Conservation (phyloP, 1,140 invertebrate species). For the Micrasema longulum region DNA sequence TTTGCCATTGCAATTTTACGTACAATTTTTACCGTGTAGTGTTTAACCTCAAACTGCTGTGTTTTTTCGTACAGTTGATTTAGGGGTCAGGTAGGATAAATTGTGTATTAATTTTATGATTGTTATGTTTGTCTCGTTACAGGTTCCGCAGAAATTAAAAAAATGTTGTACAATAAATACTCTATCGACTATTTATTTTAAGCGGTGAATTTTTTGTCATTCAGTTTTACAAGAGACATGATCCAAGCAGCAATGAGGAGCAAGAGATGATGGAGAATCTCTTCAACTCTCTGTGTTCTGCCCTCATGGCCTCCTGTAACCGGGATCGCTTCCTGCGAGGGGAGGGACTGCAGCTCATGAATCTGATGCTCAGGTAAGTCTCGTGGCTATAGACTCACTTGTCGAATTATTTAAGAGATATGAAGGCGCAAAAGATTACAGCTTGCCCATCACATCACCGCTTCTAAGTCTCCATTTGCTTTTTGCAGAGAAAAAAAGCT, state of each 20-base stretch:
- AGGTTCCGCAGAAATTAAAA: too few species aligned
- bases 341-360: slow-evolving; percentile 96
- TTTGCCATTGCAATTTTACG: too few species aligned
- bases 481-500: slow-evolving; percentile 91
- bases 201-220: slow-evolving; percentile 46
- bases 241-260: slow-evolving; percentile 91
- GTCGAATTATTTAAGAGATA: too few species aligned
- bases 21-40: too few species aligned
- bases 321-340: slow-evolving; percentile 92
- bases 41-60: too few species aligned
- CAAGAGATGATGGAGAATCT: slow-evolving; percentile 99
- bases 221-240: slow-evolving; percentile 94
- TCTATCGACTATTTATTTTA: background rate
- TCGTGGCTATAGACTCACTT: too few species aligned
- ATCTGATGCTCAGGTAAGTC: slow-evolving; percentile 88
- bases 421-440: too few species aligned
- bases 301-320: slow-evolving; percentile 89
- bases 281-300: slow-evolving; percentile 95
- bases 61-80: too few species aligned
- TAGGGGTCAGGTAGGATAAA: too few species aligned
- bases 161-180: slow-evolving; percentile 10
- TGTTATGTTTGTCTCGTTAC: too few species aligned
- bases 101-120: too few species aligned
- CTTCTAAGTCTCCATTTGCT: background rate
- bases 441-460: too few species aligned